Base-by-base conservation (phyloP, 2,888 invertebrate genomes). In the Calliphora vomitoria region DNA sequence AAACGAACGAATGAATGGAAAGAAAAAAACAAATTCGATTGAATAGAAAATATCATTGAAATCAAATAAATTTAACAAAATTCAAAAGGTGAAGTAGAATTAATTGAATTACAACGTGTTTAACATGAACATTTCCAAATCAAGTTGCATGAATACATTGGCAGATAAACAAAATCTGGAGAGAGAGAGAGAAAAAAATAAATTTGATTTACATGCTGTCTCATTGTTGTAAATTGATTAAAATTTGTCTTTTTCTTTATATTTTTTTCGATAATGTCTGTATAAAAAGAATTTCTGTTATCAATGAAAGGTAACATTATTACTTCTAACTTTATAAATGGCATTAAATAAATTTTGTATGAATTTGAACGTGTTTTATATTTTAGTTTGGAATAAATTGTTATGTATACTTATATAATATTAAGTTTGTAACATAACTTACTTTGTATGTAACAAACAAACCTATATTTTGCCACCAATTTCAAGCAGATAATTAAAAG, bases 31-130 rank as follows among this genome's bases (percentile, higher is more conserved):
- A 35, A 20, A 35, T 60, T 62, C 15, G 15, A 72, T 31, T 13
- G 60, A 64, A 78, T 62, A 72, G 25, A 69, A 69, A 66, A 87
- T 78, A 68, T 78, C 86, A 85, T 78, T 82, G 82, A 85, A 82
- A 74, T 85, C 82, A 79, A 85, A 74, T 82, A 82, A 47, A 75
- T 82, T 78, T 53, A 64, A 82, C 35, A 74, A 72, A 75, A 69
- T 83, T 80, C 72, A 74, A 69, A 87, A 82, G 84, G 87, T 84
- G 82, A 74, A 78, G 55, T 64, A 68, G 74, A 84, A 87, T 78
- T 84, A 87, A 87, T 87, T 87, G 84, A 87, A 87, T 85, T 82
- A 79, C 81, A 85, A 78, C 82, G 81, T 85, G 84, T 79, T 87
- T 85, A 84, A 85, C 82, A 79, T 55, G 76, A 69, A 84, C 50